phyloP scores from a whole-genome alignment of 2,888 invertebrate genomes.

The Athalia rosae region DNA sequence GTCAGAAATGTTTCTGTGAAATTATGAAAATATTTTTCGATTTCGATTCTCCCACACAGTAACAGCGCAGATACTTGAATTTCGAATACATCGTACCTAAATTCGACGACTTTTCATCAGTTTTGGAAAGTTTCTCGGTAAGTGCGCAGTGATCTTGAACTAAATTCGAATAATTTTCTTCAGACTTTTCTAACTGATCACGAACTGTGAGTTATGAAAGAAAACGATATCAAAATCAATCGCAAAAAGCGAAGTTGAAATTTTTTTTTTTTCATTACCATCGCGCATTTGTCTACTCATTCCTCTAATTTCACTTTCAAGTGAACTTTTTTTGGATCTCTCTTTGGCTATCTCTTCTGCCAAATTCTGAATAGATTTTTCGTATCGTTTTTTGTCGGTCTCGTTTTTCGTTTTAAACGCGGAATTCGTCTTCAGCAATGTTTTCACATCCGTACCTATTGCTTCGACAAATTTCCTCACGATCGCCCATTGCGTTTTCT shows the following conservation, averaged over 20 bases:
- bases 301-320: conserved; percentile 45
- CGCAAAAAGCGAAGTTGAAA: too few species aligned
- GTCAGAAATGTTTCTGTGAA: conserved; percentile 53
- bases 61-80: background rate
- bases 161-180: background rate
- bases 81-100: conserved; percentile 6
- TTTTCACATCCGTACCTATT: conserved; percentile 52
- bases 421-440: conserved; percentile 48
- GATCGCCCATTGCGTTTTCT: conserved; percentile 59
- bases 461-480: conserved; percentile 56
- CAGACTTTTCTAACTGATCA: background rate
- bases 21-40: background rate
- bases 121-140: background rate
- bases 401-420: conserved; percentile 49
- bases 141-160: conserved; percentile 6
- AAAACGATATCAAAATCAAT: too few species aligned
- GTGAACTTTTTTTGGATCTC: conserved; percentile 42
- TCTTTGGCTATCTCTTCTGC: conserved; percentile 42
- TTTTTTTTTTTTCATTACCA: conserved; percentile 45
- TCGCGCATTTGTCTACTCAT: conserved; percentile 46
- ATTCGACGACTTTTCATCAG: conserved; percentile 6
- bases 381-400: conserved; percentile 47
- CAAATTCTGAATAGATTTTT: conserved; percentile 34
- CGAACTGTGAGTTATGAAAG: background rate
- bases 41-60: background rate